A percentile compares a stretch with the other conserved stretches of the same genome.
Evolutionary conservation across 2,797 vertebrate genomes (phyloP).

Genomic region (Uromys caudimaculatus): DNA sequence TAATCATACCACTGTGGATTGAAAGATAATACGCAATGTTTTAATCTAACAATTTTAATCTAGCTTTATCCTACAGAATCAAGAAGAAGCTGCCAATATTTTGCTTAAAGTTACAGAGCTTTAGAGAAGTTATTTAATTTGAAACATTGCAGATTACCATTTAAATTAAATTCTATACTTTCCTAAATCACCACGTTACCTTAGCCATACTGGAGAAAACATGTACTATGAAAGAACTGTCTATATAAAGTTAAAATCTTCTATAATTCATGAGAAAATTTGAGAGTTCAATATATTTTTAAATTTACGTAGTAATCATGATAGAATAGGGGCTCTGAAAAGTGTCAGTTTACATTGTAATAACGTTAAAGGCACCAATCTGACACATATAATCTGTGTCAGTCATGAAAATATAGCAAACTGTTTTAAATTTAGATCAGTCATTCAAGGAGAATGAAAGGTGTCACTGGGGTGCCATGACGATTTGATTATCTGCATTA

Average conservation of each 20-base stretch:
- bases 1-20: conserved; percentile 72
- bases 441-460: conserved; percentile 85
- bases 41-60: conserved; percentile 76
- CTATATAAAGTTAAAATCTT: conserved; percentile 70
- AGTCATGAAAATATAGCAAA: conserved; percentile 84
- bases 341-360: conserved; percentile 83
- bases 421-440: conserved; percentile 86
- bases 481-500: conserved; percentile 80
- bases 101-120: conserved; percentile 76
- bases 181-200: conserved; percentile 61
- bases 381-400: conserved; percentile 85
- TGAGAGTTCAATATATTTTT: conserved; percentile 71
- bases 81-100: conserved; percentile 57
- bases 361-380: conserved; percentile 80
- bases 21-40: conserved; percentile 71
- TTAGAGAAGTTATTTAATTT: conserved; percentile 79
- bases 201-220: conserved; percentile 39
- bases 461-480: conserved; percentile 81
- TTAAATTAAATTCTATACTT: conserved; percentile 76
- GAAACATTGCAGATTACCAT: conserved; percentile 75
- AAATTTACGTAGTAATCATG: conserved; percentile 67
- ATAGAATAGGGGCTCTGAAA: conserved; percentile 82
- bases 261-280: conserved; percentile 76
- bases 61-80: background rate
- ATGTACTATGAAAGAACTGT: conserved; percentile 55